phyloP scores from a whole-genome alignment of 2,888 invertebrate species.

The Diarsia brunnea region DNA sequence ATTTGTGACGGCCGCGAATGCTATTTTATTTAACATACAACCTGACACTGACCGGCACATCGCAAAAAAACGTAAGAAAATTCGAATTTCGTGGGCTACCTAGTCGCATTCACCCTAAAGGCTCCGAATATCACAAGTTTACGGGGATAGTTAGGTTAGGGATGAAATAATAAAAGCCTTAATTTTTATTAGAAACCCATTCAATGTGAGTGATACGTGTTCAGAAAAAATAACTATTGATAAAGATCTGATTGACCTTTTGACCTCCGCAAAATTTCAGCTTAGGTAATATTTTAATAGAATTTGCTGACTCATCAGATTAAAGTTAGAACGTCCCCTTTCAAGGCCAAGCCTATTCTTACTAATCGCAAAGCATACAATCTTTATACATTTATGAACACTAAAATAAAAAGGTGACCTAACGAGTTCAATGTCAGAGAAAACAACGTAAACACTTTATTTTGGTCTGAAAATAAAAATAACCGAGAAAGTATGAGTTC shows the following conservation, averaged over 20 bases:
- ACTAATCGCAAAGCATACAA: conserved; percentile 3
- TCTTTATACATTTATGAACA: conserved; percentile 27
- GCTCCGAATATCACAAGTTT: too few relatives aligned
- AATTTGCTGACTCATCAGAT: conserved; percentile 18
- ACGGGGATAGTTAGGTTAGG: not conserved
- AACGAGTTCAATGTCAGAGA: conserved; percentile 57
- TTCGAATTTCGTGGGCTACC: too few relatives aligned
- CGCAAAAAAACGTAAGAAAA: too few relatives aligned
- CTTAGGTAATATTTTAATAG: conserved; percentile 4
- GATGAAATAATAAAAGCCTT: not conserved
- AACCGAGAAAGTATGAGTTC: conserved; percentile 56
- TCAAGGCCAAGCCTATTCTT: conserved; percentile 24
- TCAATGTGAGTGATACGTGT: not conserved
- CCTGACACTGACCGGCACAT: too few relatives aligned
- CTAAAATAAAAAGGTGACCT: conserved; percentile 39
- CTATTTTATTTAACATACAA: too few relatives aligned
- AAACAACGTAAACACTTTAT: conserved; percentile 34
- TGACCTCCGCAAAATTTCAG: not conserved
- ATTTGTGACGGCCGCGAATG: too few relatives aligned
- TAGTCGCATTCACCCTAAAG: too few relatives aligned
- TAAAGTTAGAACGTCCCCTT: conserved; percentile 22
- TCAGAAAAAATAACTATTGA: not conserved
- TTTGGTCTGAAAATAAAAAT: conserved; percentile 48
- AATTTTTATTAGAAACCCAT: not conserved
- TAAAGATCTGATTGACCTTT: conserved; percentile 9